Base-by-base conservation (phyloP, 2,888 invertebrate genomes). In the Nomada goodeniana region DNA sequence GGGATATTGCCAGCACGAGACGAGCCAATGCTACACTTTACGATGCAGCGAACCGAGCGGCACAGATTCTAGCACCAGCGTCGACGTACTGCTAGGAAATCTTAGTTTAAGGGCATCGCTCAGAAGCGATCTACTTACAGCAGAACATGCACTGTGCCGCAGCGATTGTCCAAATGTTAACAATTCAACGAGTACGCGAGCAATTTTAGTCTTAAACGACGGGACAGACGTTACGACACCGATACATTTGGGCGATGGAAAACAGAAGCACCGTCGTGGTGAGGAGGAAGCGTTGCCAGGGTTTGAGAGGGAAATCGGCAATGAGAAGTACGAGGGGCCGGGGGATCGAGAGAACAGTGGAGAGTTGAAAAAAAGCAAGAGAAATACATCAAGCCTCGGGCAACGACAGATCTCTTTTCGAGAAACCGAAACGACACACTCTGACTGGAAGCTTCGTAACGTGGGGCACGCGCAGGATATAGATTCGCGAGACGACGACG, bases 11-110 rank as follows among this genome's bases (percentile, higher is more conserved):
- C 88, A 87, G 1, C 68, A 86, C 10, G 80, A 74, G 44, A 79
- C 60, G 50, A 88, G 76, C 23, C 82, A 80, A 2, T 88, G 86
- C 74, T 88, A 88, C 60, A 80, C 80, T 10, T 71, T 90, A 55
- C 86, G 89, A 18, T 90, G 81, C 44, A 92, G 91, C 68, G 89
- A 90, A 61, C 90, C 91, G 9, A 91, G 91, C 23, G 91, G 91
- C 18, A 91, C 91, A 1, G 92, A 92, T 18, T 92, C 93, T 1
- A 92, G 91, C 20, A 89, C 91, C 9, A 93, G 92, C 67, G 89
- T 92, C 53, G 92, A 93, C 59, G 92, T 92, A 1, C 86, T 92
- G 2, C 86, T 92, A n/a, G 92, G 91, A 36, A 93, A 93, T 86
- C 82, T 93, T n/a, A 93, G 92, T 73, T 85, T 92, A 0, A 86